phyloP scores from a whole-genome alignment of 2,113 vertebrate species.

The Elephas maximus region DNA sequence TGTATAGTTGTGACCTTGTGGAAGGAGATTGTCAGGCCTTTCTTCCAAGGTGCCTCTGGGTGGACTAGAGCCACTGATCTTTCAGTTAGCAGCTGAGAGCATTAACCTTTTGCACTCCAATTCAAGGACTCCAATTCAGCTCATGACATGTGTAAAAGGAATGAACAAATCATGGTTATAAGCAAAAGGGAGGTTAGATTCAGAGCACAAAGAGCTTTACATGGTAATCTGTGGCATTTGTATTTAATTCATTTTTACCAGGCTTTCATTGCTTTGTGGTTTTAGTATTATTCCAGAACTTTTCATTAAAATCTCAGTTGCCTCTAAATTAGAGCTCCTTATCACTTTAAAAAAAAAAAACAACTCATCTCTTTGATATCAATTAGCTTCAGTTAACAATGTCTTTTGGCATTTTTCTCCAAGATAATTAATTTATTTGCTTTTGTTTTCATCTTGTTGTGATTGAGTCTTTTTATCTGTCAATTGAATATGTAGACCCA shows the following conservation, averaged over 20 bases:
- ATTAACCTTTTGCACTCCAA: no score
- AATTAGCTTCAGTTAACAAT: slow-evolving; percentile 23
- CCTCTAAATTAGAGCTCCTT: neutral
- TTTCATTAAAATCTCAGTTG: neutral
- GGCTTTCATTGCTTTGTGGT: neutral
- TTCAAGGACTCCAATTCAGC: neutral
- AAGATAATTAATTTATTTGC: slow-evolving; percentile 53
- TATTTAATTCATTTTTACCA: slow-evolving; percentile 29
- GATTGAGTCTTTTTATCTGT: slow-evolving; percentile 14
- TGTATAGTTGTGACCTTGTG: no score
- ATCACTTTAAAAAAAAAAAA: neutral
- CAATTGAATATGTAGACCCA: neutral
- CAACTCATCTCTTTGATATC: neutral
- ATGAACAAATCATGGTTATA: neutral
- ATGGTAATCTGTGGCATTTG: neutral
- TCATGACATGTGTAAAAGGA: neutral
- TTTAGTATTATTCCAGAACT: slow-evolving; percentile 28
- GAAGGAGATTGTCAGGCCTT: no score
- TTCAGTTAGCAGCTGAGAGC: no score
- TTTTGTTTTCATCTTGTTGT: slow-evolving; percentile 12
- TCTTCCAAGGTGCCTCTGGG: no score
- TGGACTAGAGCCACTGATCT: no score
- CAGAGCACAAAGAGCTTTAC: neutral
- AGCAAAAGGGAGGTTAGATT: neutral
- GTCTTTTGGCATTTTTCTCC: slow-evolving; percentile 24